phyloP scores from a whole-genome alignment of 2,888 invertebrate genomes.

The Amitus sp. region DNA sequence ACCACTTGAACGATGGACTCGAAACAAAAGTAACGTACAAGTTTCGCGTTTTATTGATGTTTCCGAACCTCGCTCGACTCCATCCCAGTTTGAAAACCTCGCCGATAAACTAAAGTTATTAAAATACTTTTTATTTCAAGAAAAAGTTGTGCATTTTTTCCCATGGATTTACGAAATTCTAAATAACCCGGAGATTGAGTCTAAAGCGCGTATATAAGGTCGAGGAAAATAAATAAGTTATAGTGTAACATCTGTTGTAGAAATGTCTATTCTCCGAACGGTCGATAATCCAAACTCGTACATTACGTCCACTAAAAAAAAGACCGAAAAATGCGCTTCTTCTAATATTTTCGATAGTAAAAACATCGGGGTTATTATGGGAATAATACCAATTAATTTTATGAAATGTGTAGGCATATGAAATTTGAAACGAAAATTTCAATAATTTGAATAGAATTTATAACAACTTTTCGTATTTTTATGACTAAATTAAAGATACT shows the following conservation, averaged over 20 bases:
- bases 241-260: conserved; percentile 38
- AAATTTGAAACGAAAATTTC: no score
- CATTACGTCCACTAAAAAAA: conserved; percentile 18
- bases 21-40: not conserved
- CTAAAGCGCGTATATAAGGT: conserved; percentile 34
- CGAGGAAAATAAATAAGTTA: conserved; percentile 42
- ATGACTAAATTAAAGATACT: no score
- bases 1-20: conserved; percentile 14
- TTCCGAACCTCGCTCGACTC: not conserved
- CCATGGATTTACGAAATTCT: not conserved
- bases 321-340: conserved; percentile 18
- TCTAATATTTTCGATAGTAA: not conserved
- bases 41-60: not conserved
- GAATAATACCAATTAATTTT: no score
- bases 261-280: conserved; percentile 32
- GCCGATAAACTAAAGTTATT: not conserved
- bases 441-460: no score
- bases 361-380: no score
- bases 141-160: not conserved
- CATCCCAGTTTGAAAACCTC: not conserved
- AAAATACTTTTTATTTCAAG: not conserved
- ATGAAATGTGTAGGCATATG: no score
- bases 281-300: conserved; percentile 37
- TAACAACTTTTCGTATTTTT: no score
- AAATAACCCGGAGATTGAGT: conserved; percentile 18